phyloP scores from a whole-genome alignment of 2,888 invertebrate genomes.

The Thelaira solivaga region DNA sequence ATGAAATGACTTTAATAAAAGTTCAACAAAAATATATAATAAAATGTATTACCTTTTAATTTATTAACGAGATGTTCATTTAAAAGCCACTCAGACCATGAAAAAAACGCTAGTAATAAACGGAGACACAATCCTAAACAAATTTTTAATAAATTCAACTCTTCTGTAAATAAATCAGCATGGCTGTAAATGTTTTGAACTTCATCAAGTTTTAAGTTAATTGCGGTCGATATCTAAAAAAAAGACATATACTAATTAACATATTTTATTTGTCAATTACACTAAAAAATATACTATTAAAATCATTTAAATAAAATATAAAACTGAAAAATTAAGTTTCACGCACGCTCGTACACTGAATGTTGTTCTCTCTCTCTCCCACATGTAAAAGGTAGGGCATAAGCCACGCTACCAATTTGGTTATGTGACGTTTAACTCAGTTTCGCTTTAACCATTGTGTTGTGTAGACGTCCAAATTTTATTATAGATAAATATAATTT shows the following conservation, averaged over 20 bases:
- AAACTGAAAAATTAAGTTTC: too few species aligned
- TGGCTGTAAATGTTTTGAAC: slow-evolving; percentile 80
- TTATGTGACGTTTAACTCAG: too few species aligned
- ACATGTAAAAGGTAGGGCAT: too few species aligned
- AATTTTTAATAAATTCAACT: slow-evolving; percentile 78
- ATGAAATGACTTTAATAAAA: slow-evolving; percentile 8
- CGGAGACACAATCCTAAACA: slow-evolving; percentile 80
- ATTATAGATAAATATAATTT: too few species aligned
- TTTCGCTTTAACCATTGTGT: too few species aligned
- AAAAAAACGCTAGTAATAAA: slow-evolving; percentile 80
- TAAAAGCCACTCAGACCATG: slow-evolving; percentile 82
- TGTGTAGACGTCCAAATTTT: too few species aligned
- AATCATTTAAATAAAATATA: too few species aligned
- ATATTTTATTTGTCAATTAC: too few species aligned
- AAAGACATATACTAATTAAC: slow-evolving; percentile 5
- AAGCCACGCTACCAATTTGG: too few species aligned
- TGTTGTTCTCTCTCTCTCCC: too few species aligned
- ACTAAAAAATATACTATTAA: too few species aligned
- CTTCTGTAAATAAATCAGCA: slow-evolving; percentile 79
- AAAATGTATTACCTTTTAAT: slow-evolving; percentile 67
- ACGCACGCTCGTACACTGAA: too few species aligned
- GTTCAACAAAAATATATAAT: not conserved
- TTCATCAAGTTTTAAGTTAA: slow-evolving; percentile 75
- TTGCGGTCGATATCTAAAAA: slow-evolving; percentile 65
- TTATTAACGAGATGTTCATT: slow-evolving; percentile 63